These are phyloP conservation scores for Pomatorhinus ruficollis DNA, from an alignment of 2,113 vertebrate genomes.

Conservation along the genomic window DNA sequence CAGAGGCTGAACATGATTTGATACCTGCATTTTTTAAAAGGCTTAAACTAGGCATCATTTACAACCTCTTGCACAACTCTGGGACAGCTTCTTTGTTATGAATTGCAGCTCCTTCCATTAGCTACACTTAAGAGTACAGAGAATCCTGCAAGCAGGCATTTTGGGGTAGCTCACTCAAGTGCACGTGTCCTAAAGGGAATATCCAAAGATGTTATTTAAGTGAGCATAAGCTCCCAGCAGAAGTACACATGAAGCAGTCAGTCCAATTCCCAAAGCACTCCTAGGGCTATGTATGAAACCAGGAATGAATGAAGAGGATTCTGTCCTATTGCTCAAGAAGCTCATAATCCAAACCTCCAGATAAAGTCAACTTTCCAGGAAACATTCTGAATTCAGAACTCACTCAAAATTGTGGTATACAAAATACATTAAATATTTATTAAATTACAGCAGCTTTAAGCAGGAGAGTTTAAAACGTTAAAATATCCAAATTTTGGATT, in stretches of 20 bases:
- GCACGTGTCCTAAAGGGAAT: neutral
- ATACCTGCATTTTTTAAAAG: neutral
- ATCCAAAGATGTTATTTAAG: neutral
- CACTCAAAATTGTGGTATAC: neutral
- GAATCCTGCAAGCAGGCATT: neutral
- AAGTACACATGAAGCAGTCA: neutral
- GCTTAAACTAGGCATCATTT: neutral
- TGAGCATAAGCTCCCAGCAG: neutral
- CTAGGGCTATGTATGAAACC: neutral
- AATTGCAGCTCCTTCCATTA: neutral
- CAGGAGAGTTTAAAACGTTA: neutral
- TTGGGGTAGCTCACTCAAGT: neutral
- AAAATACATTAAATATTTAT: constrained; percentile 37
- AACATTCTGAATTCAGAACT: neutral
- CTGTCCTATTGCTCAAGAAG: neutral
- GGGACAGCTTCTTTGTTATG: neutral
- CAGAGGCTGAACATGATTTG: neutral
- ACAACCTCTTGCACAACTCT: neutral
- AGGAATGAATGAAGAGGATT: neutral
- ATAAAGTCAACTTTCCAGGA: neutral
- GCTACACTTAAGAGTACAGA: neutral
- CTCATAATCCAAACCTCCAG: neutral
- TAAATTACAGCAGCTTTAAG: constrained; percentile 27
- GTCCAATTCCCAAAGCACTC: neutral
- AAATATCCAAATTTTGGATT: neutral